Conservation (phyloP, 2,113 vertebrate genomes). For the Tyrannus savana region DNA sequence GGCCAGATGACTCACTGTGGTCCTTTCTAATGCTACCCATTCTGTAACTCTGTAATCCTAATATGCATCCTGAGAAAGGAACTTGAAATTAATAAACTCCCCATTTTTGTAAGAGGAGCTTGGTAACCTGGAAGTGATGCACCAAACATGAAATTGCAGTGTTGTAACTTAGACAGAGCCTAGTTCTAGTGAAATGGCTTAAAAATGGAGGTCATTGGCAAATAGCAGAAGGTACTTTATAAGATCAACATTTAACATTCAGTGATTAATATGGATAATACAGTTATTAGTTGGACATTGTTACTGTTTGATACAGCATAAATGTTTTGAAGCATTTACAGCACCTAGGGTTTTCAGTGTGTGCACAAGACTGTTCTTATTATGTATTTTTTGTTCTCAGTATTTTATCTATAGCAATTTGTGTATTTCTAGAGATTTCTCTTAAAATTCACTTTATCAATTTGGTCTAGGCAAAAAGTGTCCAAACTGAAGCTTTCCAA, state of each 20-base stretch:
- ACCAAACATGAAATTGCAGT: neutral
- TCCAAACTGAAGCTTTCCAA: neutral
- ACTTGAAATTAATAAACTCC: neutral
- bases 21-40: neutral
- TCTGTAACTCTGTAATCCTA: neutral
- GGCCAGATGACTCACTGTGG: neutral
- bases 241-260: neutral
- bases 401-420: neutral
- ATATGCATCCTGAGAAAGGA: neutral
- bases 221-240: neutral
- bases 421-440: neutral
- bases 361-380: neutral
- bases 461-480: neutral
- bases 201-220: neutral
- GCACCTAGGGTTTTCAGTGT: neutral
- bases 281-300: neutral
- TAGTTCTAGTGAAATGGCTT: neutral
- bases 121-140: neutral
- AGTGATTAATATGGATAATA: neutral
- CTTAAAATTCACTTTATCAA: slow-evolving; percentile 2
- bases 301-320: neutral
- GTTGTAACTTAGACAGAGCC: neutral
- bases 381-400: neutral
- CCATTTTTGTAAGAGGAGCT: neutral
- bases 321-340: neutral